Conservation (phyloP, 2,888 invertebrate genomes). For the Parthenolecanium corni region DNA sequence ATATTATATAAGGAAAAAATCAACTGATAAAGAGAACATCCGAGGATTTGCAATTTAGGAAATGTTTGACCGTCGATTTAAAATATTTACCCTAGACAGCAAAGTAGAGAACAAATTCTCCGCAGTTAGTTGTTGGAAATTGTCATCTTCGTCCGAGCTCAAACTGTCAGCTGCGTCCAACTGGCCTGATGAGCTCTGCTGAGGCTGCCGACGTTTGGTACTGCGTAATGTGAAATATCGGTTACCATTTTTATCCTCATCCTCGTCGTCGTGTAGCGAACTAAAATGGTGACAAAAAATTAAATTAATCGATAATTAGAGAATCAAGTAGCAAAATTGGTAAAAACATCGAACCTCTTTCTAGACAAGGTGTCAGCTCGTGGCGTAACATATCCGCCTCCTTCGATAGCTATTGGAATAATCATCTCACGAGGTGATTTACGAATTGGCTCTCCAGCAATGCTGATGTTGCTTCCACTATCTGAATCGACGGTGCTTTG, state of each 20-base stretch:
- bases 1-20: no score
- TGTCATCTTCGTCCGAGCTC: slow-evolving; percentile 80
- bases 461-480: slow-evolving; percentile 44
- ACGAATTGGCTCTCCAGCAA: slow-evolving; percentile 57
- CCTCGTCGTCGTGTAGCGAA: slow-evolving; percentile 36
- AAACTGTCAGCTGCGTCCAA: slow-evolving; percentile 66
- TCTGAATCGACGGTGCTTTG: slow-evolving; percentile 62
- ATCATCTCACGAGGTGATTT: slow-evolving; percentile 84
- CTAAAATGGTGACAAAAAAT: slow-evolving; percentile 28
- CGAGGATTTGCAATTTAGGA: no score
- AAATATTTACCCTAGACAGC: slow-evolving; percentile 54
- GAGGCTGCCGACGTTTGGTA: slow-evolving; percentile 46
- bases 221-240: slow-evolving; percentile 49
- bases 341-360: slow-evolving; percentile 32
- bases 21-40: no score
- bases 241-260: slow-evolving; percentile 37
- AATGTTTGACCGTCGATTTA: no score
- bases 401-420: slow-evolving; percentile 86
- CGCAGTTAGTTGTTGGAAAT: slow-evolving; percentile 80
- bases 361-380: slow-evolving; percentile 52
- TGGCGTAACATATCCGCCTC: slow-evolving; percentile 73
- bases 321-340: background rate
- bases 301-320: no score
- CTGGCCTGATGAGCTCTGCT: slow-evolving; percentile 41
- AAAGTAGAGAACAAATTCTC: slow-evolving; percentile 82